phyloP scores from a whole-genome alignment of 2,797 vertebrate species.

The Tinamus major region DNA sequence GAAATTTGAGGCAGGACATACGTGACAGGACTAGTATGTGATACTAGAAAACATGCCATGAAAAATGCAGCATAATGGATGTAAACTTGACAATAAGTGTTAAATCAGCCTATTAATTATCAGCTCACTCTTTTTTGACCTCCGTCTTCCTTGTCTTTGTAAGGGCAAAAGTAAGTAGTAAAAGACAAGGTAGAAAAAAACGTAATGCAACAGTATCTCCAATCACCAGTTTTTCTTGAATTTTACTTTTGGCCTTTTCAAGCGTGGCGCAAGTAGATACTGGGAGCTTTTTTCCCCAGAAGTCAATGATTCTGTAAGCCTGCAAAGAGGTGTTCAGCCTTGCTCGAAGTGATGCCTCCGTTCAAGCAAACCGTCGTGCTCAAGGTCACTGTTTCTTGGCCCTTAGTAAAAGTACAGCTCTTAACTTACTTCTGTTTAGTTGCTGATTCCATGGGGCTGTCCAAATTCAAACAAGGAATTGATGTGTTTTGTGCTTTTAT shows the following conservation, averaged over 20 bases:
- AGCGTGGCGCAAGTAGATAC: not conserved
- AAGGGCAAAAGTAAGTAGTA: not conserved
- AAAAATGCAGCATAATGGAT: not conserved
- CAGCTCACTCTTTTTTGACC: not conserved
- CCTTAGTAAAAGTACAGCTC: not conserved
- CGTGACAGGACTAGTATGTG: not conserved
- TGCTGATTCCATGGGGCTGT: not conserved
- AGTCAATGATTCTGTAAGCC: not conserved
- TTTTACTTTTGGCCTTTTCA: not conserved
- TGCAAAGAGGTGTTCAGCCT: not conserved
- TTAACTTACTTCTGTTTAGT: not conserved
- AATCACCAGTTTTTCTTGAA: not conserved
- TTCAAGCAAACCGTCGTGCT: not conserved
- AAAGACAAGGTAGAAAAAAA: not conserved
- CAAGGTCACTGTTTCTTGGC: not conserved
- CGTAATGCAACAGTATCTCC: not conserved
- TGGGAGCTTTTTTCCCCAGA: not conserved
- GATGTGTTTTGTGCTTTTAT: fast-evolving
- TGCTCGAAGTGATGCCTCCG: not conserved
- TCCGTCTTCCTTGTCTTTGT: not conserved
- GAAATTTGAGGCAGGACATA: not conserved
- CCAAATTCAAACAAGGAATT: not conserved
- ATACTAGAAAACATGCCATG: not conserved
- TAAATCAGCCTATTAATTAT: not conserved
- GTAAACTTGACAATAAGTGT: not conserved